phyloP scores from a whole-genome alignment of 2,888 invertebrate species.

The Nemotelus nigrinus region DNA sequence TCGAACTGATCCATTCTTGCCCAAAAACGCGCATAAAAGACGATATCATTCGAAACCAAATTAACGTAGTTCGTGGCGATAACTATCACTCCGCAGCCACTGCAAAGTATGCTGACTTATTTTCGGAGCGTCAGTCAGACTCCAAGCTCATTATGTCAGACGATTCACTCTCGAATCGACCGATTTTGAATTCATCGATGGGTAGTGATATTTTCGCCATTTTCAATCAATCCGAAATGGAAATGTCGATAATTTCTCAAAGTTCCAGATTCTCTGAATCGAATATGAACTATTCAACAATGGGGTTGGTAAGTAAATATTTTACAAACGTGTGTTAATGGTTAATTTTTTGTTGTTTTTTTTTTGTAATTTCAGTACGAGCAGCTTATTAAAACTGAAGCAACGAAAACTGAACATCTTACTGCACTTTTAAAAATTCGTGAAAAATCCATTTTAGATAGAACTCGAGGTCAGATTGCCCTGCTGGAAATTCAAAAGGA shows the following conservation, averaged over 20 bases:
- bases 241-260: slow-evolving; percentile 52
- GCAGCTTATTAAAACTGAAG: slow-evolving; percentile 75
- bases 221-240: slow-evolving; percentile 56
- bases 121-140: slow-evolving; percentile 49
- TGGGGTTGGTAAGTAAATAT: slow-evolving; percentile 57
- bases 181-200: slow-evolving; percentile 46
- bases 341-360: slow-evolving; percentile 5
- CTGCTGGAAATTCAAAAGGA: slow-evolving; percentile 75
- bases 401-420: slow-evolving; percentile 73
- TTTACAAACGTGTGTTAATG: background rate
- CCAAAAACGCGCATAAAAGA: background rate
- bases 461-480: slow-evolving; percentile 72
- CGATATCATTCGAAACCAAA: slow-evolving; percentile 53
- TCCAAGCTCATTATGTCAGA: background rate
- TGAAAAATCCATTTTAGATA: slow-evolving; percentile 74
- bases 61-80: slow-evolving; percentile 56
- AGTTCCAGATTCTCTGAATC: slow-evolving; percentile 56
- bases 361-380: slow-evolving; percentile 65
- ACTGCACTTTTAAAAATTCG: slow-evolving; percentile 73
- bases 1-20: slow-evolving; percentile 3
- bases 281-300: slow-evolving; percentile 58
- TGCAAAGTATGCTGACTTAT: background rate
- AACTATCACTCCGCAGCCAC: background rate
- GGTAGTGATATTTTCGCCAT: slow-evolving; percentile 56
- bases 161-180: slow-evolving; percentile 15